Base-by-base conservation (phyloP, 2,888 invertebrate species). In the Parnassius apollo region DNA sequence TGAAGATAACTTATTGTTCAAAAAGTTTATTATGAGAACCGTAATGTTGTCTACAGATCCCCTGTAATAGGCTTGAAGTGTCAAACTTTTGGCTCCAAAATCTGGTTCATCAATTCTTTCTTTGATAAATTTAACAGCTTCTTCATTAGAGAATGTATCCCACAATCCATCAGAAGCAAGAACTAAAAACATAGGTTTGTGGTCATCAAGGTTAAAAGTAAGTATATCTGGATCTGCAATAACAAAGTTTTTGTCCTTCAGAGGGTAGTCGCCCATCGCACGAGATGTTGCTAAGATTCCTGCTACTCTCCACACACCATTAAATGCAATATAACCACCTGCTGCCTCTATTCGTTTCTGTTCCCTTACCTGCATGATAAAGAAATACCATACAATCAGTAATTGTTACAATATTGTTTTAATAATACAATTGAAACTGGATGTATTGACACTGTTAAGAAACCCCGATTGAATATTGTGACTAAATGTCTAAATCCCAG, bases 21-120 rank as follows among this genome's bases (percentile, higher is more conserved):
- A 92, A 76, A 98, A 95, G 86, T 96, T 96, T 65, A 98, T 96
- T 65, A 99, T 94, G 85, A 99, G 93, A 64, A 98, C 98, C 52
- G 98, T 98, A 65, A 99, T 98, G 87, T 99, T 99, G 91, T 99
- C 99, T 66, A 97, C 94, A 2, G 98, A 98, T 52, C 98, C 98
- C 74, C 97, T 94, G 77, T 96, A 95, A 85, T 96, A 98, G 12
- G 98, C 97, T 86, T 98, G 97, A 70, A 97, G 92, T 25, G 97
- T 96, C 71, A 99, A 93, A 80, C 97, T 97, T 86, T 97, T 98
- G 61, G 98, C 98, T 67, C 98, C 98, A 88, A 94, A 96, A 81
- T 97, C 96, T 4, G 96, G 94, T 86, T 98, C 98, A 76, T 96
- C 94, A 51, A 98, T 92, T 72, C 96, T 94, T 75, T 97, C 96